phyloP scores from a whole-genome alignment of 2,888 invertebrate genomes.

The Sceliomorpha sp. region DNA sequence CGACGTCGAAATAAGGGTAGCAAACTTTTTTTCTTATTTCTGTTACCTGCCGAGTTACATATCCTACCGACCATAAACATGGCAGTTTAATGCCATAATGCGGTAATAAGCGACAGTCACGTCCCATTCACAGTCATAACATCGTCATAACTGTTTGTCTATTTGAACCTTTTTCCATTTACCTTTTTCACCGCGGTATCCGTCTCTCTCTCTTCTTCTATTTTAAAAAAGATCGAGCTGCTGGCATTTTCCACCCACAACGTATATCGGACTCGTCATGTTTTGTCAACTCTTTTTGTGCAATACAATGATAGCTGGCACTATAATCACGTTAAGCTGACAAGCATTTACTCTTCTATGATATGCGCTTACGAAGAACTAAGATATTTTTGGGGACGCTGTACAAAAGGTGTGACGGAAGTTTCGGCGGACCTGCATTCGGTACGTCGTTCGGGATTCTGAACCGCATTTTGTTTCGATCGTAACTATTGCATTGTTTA shows the following conservation, averaged over 20 bases:
- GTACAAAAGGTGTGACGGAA: slow-evolving; percentile 62
- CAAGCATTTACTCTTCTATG: slow-evolving; percentile 1
- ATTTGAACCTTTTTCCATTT: too few species aligned
- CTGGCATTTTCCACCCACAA: slow-evolving; percentile 59
- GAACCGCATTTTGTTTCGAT: slow-evolving; percentile 12
- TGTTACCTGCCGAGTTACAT: too few species aligned
- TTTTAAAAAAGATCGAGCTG: slow-evolving; percentile 37
- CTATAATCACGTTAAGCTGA: slow-evolving; percentile 16
- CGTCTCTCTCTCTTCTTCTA: slow-evolving; percentile 56
- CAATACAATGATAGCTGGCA: slow-evolving; percentile 61
- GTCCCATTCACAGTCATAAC: too few species aligned
- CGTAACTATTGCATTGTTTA: too few species aligned
- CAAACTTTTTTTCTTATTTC: too few species aligned
- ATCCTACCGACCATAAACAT: too few species aligned
- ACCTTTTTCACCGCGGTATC: too few species aligned
- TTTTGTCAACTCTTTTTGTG: slow-evolving; percentile 77
- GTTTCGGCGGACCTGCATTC: slow-evolving; percentile 66
- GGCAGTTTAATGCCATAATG: too few species aligned
- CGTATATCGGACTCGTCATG: slow-evolving; percentile 72
- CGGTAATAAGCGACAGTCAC: too few species aligned
- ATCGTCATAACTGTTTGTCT: too few species aligned
- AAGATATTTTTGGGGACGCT: slow-evolving; percentile 21
- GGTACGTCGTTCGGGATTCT: slow-evolving; percentile 65
- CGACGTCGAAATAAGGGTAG: too few species aligned
- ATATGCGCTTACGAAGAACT: slow-evolving; percentile 11